Conservation (phyloP, 2,888 invertebrate species). For the Chrysina gloriosa region DNA sequence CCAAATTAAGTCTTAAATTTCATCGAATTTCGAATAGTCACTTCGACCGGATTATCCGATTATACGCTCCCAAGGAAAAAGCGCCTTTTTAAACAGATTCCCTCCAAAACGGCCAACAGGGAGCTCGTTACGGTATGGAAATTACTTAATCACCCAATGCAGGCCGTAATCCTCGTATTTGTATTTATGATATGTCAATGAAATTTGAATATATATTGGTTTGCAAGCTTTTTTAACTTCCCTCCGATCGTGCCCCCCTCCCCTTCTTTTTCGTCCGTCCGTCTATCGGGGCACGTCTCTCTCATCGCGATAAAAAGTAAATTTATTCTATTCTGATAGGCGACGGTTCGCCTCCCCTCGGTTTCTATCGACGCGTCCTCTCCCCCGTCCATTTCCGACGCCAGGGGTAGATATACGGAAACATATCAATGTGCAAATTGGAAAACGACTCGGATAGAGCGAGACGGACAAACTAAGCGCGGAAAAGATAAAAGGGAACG, state of each 20-base stretch:
- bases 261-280: background rate
- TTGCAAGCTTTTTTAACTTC: constrained; percentile 18
- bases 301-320: constrained; percentile 1
- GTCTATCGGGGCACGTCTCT: background rate
- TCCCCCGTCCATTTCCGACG: background rate
- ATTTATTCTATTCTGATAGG: constrained; percentile 39
- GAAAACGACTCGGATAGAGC: constrained; percentile 32
- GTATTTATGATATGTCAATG: constrained; percentile 37
- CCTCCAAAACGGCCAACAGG: background rate
- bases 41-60: no score
- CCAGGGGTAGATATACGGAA: background rate
- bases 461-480: constrained; percentile 11
- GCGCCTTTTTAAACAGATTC: background rate
- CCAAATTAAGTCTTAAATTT: no score
- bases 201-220: constrained; percentile 43
- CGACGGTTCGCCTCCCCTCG: constrained; percentile 1
- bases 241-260: background rate
- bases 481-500: constrained; percentile 36
- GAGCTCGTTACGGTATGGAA: constrained; percentile 24
- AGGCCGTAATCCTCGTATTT: constrained; percentile 29
- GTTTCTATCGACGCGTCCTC: background rate
- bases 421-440: constrained; percentile 41
- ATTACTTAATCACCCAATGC: constrained; percentile 31
- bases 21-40: no score
- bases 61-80: no score